Conservation (phyloP, 2,113 vertebrate genomes). For the Crocuta crocuta region DNA sequence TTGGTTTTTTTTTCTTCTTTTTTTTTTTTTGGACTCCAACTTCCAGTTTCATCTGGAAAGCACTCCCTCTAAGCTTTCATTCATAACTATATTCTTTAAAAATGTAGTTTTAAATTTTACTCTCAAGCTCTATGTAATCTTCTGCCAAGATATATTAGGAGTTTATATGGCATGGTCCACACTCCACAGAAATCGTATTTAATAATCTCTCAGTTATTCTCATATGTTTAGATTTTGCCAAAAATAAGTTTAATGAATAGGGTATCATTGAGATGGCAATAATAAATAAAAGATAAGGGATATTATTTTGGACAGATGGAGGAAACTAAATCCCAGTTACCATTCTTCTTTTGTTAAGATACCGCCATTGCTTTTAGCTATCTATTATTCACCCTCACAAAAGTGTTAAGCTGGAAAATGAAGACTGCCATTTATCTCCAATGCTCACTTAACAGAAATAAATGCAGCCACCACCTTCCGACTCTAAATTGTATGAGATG, state of each 20-base stretch:
- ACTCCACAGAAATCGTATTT: neutral
- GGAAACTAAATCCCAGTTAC: neutral
- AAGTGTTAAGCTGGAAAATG: constrained; percentile 64
- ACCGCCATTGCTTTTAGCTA: constrained; percentile 53
- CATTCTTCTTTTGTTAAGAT: constrained; percentile 40
- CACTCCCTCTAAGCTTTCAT: neutral
- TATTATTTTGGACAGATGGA: constrained; percentile 46
- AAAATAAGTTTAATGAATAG: constrained; percentile 14
- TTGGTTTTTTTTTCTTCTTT: neutral
- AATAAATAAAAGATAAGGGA: constrained; percentile 7
- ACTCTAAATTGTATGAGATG: constrained; percentile 46
- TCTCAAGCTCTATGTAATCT: neutral
- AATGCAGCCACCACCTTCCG: constrained; percentile 65
- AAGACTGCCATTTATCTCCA: constrained; percentile 69
- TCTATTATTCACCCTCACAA: constrained; percentile 48
- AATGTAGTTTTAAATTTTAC: constrained; percentile 1
- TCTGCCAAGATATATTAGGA: neutral
- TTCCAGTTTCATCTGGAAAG: neutral
- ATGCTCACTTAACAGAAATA: constrained; percentile 72
- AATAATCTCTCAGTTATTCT: neutral
- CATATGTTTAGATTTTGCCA: neutral
- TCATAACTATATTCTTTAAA: neutral
- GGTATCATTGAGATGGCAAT: neutral
- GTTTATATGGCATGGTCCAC: neutral
- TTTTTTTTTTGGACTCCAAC: neutral